A percentile compares a stretch with the other conserved stretches of the same genome.
These are phyloP conservation scores for Trilocha varians DNA, from an alignment of 2,888 invertebrate genomes.

Conservation along the genomic window DNA sequence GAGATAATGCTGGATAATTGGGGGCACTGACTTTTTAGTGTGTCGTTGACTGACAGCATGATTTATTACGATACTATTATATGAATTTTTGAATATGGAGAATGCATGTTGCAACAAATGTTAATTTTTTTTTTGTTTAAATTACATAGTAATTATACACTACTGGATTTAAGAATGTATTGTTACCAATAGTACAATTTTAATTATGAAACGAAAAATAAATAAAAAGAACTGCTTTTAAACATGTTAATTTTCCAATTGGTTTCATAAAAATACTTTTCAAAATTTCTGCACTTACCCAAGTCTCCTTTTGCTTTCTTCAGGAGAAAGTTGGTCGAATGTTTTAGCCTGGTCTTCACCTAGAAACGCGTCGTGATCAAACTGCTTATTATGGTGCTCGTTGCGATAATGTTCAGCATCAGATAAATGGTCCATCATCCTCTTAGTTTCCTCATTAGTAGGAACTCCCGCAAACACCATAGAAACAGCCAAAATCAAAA, in stretches of 20 bases:
- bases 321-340: conserved; percentile 94
- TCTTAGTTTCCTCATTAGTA: conserved; percentile 80
- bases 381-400: conserved; percentile 89
- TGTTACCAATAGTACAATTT: too few relatives aligned
- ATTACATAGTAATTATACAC: too few relatives aligned
- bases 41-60: too few relatives aligned
- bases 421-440: conserved; percentile 79
- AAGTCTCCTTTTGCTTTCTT: conserved; percentile 93
- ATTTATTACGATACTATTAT: too few relatives aligned
- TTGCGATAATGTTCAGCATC: conserved; percentile 86
- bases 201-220: too few relatives aligned
- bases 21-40: not conserved
- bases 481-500: conserved; percentile 47
- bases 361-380: conserved; percentile 97
- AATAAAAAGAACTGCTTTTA: too few relatives aligned
- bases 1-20: not conserved
- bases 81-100: too few relatives aligned
- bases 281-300: conserved; percentile 62
- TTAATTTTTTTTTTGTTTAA: too few relatives aligned
- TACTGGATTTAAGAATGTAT: too few relatives aligned
- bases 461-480: conserved; percentile 75
- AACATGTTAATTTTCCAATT: too few relatives aligned
- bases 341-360: conserved; percentile 94
- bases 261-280: not conserved
- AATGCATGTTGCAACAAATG: too few relatives aligned